Conservation (phyloP, 2,113 vertebrate genomes). For the Xiphophorus hellerii region DNA sequence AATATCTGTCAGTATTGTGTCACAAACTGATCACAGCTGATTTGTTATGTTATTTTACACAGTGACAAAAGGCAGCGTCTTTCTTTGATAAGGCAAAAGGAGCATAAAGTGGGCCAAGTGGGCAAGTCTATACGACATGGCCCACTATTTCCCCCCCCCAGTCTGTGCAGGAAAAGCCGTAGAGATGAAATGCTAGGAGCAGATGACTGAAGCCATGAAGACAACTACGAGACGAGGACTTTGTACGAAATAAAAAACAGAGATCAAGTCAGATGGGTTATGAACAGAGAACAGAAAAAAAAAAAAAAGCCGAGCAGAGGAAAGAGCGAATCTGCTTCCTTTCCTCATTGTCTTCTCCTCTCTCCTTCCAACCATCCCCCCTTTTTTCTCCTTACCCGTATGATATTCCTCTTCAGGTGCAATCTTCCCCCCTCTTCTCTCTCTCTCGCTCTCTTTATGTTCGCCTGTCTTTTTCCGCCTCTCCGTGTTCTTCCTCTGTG, state of each 20-base stretch:
- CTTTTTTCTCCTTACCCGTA: slow-evolving; percentile 73
- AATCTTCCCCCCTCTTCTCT: slow-evolving; percentile 70
- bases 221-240: slow-evolving; percentile 10
- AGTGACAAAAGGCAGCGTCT: slow-evolving; percentile 10
- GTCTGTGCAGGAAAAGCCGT: slow-evolving; percentile 25
- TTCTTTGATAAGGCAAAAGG: slow-evolving; percentile 16
- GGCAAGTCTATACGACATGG: slow-evolving; percentile 43
- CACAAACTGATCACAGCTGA: slow-evolving; percentile 19
- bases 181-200: slow-evolving; percentile 35
- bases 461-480: slow-evolving; percentile 45
- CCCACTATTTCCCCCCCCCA: slow-evolving; percentile 28
- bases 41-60: slow-evolving; percentile 23
- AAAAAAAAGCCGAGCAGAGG: slow-evolving; percentile 31
- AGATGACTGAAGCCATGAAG: slow-evolving; percentile 11
- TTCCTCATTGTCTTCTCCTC: slow-evolving; percentile 61
- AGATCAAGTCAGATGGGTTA: slow-evolving; percentile 32
- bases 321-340: slow-evolving; percentile 48
- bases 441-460: slow-evolving; percentile 51
- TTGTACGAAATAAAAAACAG: slow-evolving; percentile 16
- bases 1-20: slow-evolving; percentile 30
- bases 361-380: slow-evolving; percentile 56
- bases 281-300: slow-evolving; percentile 27
- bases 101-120: slow-evolving; percentile 57
- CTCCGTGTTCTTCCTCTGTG: slow-evolving; percentile 59
- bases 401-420: slow-evolving; percentile 79